A percentile compares a stretch with the other conserved stretches of the same genome.
Evolutionary conservation across 2,113 vertebrate genomes (phyloP).

Genomic region (Clupea harengus): DNA sequence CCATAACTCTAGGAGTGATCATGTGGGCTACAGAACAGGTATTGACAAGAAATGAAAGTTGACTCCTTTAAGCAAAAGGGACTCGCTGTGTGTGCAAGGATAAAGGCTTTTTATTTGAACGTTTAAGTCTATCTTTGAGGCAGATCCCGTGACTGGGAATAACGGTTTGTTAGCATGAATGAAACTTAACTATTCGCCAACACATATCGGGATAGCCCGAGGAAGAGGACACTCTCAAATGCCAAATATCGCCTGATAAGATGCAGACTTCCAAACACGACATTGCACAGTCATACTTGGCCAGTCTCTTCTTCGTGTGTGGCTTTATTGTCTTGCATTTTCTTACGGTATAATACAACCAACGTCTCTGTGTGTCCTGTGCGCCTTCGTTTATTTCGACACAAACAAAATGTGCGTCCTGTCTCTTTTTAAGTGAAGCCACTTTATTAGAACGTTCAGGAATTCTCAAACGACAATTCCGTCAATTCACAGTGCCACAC

Average conservation of each 20-base stretch:
- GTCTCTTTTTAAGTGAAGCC: neutral
- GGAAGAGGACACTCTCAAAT: neutral
- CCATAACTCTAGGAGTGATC: neutral
- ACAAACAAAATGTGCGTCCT: neutral
- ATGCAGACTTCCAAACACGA: neutral
- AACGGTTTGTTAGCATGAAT: neutral
- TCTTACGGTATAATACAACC: constrained; percentile 2
- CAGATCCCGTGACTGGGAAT: neutral
- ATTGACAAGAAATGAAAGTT: neutral
- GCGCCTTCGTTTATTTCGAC: neutral
- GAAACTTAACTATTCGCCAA: neutral
- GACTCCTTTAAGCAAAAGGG: neutral
- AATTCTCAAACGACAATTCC: neutral
- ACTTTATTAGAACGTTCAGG: neutral
- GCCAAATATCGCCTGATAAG: constrained; percentile 8
- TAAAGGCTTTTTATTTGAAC: neutral
- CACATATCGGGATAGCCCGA: neutral
- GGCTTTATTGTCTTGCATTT: neutral
- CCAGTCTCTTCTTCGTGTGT: neutral
- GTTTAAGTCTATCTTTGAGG: neutral
- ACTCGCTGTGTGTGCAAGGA: neutral
- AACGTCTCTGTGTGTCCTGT: neutral
- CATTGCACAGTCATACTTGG: constrained; percentile 1
- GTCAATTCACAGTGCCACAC: neutral
- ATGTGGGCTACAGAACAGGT: neutral